Evolutionary conservation across 2,888 invertebrate genomes (phyloP).

Genomic region (Alcis repandata): DNA sequence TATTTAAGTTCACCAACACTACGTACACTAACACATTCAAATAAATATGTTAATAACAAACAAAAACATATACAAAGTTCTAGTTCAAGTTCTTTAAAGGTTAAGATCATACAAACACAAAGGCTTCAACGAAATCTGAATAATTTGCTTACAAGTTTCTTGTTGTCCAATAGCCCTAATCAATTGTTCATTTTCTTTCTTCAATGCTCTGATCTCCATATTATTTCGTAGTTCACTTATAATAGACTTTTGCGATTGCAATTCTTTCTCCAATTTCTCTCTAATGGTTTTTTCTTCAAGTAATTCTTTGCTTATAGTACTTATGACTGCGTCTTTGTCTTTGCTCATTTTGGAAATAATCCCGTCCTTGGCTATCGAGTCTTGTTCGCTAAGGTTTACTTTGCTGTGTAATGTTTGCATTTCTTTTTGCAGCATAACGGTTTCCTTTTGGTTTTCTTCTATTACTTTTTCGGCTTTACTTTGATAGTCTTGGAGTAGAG

Average conservation of each 20-base stretch:
- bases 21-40: too few relatives aligned
- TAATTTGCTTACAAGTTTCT: conserved; percentile 66
- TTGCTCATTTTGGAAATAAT: conserved; percentile 49
- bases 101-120: neutral
- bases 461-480: conserved; percentile 64
- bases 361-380: conserved; percentile 53
- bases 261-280: conserved; percentile 52
- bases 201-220: conserved; percentile 56
- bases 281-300: conserved; percentile 56
- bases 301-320: conserved; percentile 60
- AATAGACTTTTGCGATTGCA: conserved; percentile 35
- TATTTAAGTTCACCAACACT: too few relatives aligned
- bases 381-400: conserved; percentile 51
- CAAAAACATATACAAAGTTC: too few relatives aligned
- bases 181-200: conserved; percentile 68
- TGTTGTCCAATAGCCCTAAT: conserved; percentile 63
- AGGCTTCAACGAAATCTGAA: neutral
- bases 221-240: conserved; percentile 49
- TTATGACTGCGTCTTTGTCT: conserved; percentile 60
- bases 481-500: conserved; percentile 64
- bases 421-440: conserved; percentile 54
- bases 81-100: too few relatives aligned
- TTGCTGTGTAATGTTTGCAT: conserved; percentile 49
- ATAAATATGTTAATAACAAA: too few relatives aligned
- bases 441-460: conserved; percentile 61